Base-by-base conservation (phyloP, 2,113 vertebrate genomes). In the Panthera tigris region DNA sequence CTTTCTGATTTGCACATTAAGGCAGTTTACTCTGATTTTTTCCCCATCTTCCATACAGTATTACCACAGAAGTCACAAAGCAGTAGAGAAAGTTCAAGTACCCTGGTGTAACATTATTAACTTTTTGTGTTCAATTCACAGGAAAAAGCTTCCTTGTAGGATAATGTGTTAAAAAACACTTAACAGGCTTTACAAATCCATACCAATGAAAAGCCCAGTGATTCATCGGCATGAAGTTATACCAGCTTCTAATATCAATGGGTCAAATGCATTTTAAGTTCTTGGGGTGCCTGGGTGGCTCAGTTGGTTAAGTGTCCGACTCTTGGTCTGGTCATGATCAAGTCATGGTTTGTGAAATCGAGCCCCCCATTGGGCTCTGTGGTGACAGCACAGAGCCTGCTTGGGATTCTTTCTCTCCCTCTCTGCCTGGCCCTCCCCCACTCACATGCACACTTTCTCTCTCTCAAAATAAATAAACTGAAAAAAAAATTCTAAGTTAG, bases 1-100 rank as follows among this genome's bases (percentile, higher is more conserved):
- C 79, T 94, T 89, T 86, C 66, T 36, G 78, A 83, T 74, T 55
- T 50, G 73, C 66, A 92, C 88, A 95, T 89, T 33, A 55, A 86
- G 78, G 57, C 48, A 45, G 45, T 93, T 61, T 82, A 71, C 81
- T 94, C 71, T 78, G 52, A 74, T 36, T 81, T 41, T 41, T 41
- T 48, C 31, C n/a, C 39, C 14, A 36, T 55, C 55, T 90, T 50
- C 83, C 65, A 61, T 4, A 69, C 0, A 65, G 5, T n/a, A 39
- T 69, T 52, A 81, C 7, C 82, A 39, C 0, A 41, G 39, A 86
- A 95, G 48, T 94, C 63, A 93, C 57, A 79, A 71, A 66, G 41
- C 41, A 55, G 33, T 23, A 31, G 21, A 45, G 7, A 95, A 23
- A 61, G 12, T 61, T 78, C 39, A 25, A 80, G 63, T 31, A 13